Evolutionary conservation across 23 tunicate genomes (phyloP).

Genomic region (Halocynthia roretzi): DNA sequence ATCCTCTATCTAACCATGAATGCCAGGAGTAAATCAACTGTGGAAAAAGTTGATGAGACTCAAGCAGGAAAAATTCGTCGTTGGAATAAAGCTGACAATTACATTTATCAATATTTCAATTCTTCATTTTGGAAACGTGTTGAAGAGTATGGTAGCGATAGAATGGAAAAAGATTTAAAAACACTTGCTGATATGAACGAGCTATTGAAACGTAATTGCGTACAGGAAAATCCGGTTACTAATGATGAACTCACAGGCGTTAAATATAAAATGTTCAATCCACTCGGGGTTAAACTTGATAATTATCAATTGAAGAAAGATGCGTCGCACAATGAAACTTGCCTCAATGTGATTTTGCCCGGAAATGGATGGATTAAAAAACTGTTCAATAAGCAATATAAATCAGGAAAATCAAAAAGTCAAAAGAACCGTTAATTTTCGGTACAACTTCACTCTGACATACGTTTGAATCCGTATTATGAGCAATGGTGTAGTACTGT

Average conservation of each 20-base stretch:
- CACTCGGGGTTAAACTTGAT: constrained; percentile 34
- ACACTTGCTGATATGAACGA: constrained; percentile 17
- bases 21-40: constrained; percentile 20
- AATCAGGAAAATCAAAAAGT: no score
- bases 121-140: constrained; percentile 62
- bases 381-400: background rate
- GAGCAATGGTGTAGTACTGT: no score
- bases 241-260: constrained; percentile 10
- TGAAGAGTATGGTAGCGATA: constrained; percentile 40
- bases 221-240: constrained; percentile 24
- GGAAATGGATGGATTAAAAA: constrained; percentile 38
- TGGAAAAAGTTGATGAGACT: background rate
- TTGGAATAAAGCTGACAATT: constrained; percentile 63
- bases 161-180: constrained; percentile 30
- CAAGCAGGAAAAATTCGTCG: constrained; percentile 1
- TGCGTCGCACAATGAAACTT: constrained; percentile 12
- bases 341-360: constrained; percentile 33
- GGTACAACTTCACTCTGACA: no score
- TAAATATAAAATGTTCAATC: constrained; percentile 21
- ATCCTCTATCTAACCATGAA: constrained; percentile 29
- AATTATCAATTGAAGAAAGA: constrained; percentile 40
- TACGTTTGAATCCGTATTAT: no score
- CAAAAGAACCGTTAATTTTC: no score
- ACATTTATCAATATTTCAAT: constrained; percentile 37
- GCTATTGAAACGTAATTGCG: constrained; percentile 17